Conservation (phyloP, 30 jellyfish, hydroid and myxozoan genomes). For the Mastigias papua region DNA sequence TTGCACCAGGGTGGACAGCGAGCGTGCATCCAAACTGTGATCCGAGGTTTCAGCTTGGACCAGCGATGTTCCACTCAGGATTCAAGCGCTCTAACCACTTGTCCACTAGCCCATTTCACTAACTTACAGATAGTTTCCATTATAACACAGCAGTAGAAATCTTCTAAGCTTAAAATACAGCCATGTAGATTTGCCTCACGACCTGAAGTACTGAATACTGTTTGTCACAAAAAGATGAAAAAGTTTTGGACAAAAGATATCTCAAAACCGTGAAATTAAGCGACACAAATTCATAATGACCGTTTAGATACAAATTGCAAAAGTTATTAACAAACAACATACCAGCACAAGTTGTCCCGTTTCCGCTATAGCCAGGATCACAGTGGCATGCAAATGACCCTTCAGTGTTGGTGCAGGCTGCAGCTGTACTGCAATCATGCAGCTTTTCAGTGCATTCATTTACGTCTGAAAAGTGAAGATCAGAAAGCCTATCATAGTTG, state of each 20-base stretch:
- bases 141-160: no score
- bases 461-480: constrained; percentile 39
- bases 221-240: neutral
- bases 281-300: neutral
- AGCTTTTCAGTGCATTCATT: constrained; percentile 54
- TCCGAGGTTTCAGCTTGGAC: no score
- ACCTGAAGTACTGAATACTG: neutral
- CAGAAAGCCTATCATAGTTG: neutral
- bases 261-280: no score
- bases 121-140: no score
- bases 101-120: no score
- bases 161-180: neutral
- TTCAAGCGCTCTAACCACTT: no score
- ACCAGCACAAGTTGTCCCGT: constrained; percentile 66
- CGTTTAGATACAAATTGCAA: neutral
- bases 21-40: no score
- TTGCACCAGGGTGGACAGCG: no score
- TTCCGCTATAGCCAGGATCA: constrained; percentile 55
- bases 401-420: constrained; percentile 48
- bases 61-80: no score
- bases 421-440: constrained; percentile 56
- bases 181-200: neutral
- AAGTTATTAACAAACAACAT: neutral
- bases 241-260: no score
- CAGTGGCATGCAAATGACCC: constrained; percentile 76